Base-by-base conservation (phyloP, 2,113 vertebrate species). In the Emberiza fucata region DNA sequence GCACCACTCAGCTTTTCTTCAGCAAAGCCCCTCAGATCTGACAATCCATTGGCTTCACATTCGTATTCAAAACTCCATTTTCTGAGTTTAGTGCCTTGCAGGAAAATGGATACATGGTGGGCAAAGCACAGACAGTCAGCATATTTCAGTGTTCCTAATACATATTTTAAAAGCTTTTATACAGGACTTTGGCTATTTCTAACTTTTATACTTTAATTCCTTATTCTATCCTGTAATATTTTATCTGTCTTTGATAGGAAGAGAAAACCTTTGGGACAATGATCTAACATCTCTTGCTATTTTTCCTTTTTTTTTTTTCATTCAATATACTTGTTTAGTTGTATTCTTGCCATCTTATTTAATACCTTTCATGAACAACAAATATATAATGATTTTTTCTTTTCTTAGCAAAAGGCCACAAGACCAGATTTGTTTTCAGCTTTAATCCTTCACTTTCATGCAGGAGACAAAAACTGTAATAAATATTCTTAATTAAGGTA, bases 91-190 rank as follows among this genome's bases (percentile, higher is more conserved):
- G 47, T 69, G 50, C 92, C 91, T 92, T 81, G 29, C 68, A 93
- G 94, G 66, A 91, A 88, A 93, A 89, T 72, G 78, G 57, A 75
- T 95, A 51, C 70, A 76, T 60, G 37, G 42, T 76, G 48, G 86
- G 78, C 50, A 93, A 89, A 92, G 80, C 79, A 92, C 64, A 89
- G 87, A 22, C 51, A 87, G 86, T 91, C 95, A 95, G 90, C 84
- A 91, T 94, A 93, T 96, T 95, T 96, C 94, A 76, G 42, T 95
- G 25, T 78, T 91, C 77, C 84, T 96, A 86, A 95, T 92, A 89
- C 59, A 92, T 92, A 95, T 94, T 95, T 96, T 92, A 95, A 93
- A 92, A 87, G 85, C 44, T 92, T 97, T 92, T 85, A 78, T 63
- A 88, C 24, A 89, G 63, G 85, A 88, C 71, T 93, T 93, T 20